Conservation (phyloP, 1,140 invertebrate species). For the Mycetomoellerius zeteki region DNA sequence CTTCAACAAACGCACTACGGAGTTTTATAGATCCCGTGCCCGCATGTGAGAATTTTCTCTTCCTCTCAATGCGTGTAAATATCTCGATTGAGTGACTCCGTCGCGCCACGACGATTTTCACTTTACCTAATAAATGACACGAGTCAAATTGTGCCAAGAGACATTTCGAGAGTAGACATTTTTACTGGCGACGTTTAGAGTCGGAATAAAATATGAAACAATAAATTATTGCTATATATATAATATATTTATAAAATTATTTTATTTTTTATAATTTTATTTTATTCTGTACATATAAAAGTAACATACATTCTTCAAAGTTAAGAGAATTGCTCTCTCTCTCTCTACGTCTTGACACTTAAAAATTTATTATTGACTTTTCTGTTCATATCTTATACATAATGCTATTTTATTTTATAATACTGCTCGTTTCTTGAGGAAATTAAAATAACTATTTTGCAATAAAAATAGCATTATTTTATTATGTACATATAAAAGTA, state of each 20-base stretch:
- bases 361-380: neutral
- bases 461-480: neutral
- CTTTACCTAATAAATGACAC: neutral
- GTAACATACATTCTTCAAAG: neutral
- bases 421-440: neutral
- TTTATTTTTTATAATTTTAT: neutral
- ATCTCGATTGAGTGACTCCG: conserved; percentile 13
- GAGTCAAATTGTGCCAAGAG: neutral
- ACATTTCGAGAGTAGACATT: neutral
- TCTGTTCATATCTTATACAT: neutral
- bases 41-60: conserved; percentile 39
- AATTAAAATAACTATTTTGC: neutral
- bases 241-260: neutral
- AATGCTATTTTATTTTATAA: neutral
- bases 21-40: conserved; percentile 54
- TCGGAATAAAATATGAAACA: neutral
- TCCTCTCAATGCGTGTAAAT: neutral
- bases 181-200: neutral
- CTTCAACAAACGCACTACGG: conserved; percentile 57
- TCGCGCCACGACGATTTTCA: conserved; percentile 9
- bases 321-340: neutral
- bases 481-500: neutral
- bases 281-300: neutral
- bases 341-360: neutral
- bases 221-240: too few species aligned